Base-by-base conservation (phyloP, 2,113 vertebrate genomes). In the Galbula dea region DNA sequence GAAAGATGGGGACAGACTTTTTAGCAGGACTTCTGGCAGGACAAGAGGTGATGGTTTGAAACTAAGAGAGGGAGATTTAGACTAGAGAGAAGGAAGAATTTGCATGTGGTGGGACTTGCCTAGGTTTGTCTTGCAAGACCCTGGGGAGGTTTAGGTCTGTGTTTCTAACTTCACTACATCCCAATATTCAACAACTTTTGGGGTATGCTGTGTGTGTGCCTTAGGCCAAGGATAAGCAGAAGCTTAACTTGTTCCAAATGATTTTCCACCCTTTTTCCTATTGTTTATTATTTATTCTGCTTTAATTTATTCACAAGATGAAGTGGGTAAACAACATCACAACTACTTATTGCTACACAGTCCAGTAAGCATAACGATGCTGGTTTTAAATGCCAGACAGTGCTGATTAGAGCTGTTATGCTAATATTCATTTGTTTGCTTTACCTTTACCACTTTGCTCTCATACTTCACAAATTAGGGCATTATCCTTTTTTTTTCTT, bases 381-480 rank as follows among this genome's bases (percentile, higher is more conserved):
- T 29, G 16, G 67, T 92, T 91, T 24, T 75, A 89, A 94, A 89
- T 92, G 90, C 63, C 5, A 43, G 89, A 67, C 19, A 8, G 32
- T 51, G 58, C 68, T 88, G 84, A 88, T 43, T 82, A 81, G 43
- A 84, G 88, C 78, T 86, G 82, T 89, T 62, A 65, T 61, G 55
- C 82, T 26, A 88, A 79, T 94, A 90, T 58, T 65, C 73, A 48
- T 72, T 95, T 76, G 43, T 86, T 95, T 95, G 85, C 62, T 82
- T 96, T 90, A 80, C 91, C 79, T 92, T 92, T 89, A 57, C 83
- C 65, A 52, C 80, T 94, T 88, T 78, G 92, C 84, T 92, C 81
- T 21, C 61, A 67, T 82, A 69, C 93, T 96, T 97, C 94, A 95
- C 96, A 96, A 96, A 96, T 96, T 87, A 96, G 78, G 72, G 75